These are phyloP conservation scores for Sisor rabdophorus DNA, from an alignment of 2,113 vertebrate genomes.

Conservation along the genomic window DNA sequence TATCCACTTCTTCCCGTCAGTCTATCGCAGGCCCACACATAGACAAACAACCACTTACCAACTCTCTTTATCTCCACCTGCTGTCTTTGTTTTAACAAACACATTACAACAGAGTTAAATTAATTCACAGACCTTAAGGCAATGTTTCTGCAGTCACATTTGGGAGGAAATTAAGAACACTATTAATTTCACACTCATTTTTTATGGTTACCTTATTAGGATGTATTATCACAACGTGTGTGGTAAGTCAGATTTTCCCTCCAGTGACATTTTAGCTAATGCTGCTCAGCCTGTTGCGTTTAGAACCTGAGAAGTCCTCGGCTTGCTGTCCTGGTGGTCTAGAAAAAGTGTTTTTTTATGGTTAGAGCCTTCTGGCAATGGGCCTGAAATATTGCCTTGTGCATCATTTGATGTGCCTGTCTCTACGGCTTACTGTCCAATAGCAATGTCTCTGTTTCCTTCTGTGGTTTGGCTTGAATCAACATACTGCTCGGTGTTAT, in stretches of 20 bases:
- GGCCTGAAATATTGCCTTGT: constrained; percentile 3
- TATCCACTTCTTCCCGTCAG: no score
- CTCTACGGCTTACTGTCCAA: constrained; percentile 4
- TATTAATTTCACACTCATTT: constrained; percentile 24
- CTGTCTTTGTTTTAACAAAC: constrained; percentile 24
- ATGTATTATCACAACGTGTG: constrained; percentile 29
- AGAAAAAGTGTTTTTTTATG: no score
- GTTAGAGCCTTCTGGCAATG: not conserved
- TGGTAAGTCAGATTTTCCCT: not conserved
- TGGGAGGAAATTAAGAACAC: constrained; percentile 9
- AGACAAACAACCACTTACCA: no score
- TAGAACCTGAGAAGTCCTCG: not conserved
- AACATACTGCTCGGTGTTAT: not conserved
- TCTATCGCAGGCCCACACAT: no score
- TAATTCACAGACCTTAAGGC: constrained; percentile 25
- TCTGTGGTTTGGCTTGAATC: not conserved
- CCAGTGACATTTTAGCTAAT: not conserved
- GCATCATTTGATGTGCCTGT: not conserved
- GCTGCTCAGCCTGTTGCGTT: not conserved
- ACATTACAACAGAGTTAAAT: constrained; percentile 9
- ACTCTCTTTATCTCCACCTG: not conserved
- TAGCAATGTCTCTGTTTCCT: constrained; percentile 2
- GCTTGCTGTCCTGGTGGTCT: not conserved
- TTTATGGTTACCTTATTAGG: constrained; percentile 39
- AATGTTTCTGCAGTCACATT: constrained; percentile 27